A percentile compares a stretch with the other conserved stretches of the same genome.
These are phyloP conservation scores for Gonatopus flavifemur DNA, from an alignment of 1,140 invertebrate species.

Conservation along the genomic window DNA sequence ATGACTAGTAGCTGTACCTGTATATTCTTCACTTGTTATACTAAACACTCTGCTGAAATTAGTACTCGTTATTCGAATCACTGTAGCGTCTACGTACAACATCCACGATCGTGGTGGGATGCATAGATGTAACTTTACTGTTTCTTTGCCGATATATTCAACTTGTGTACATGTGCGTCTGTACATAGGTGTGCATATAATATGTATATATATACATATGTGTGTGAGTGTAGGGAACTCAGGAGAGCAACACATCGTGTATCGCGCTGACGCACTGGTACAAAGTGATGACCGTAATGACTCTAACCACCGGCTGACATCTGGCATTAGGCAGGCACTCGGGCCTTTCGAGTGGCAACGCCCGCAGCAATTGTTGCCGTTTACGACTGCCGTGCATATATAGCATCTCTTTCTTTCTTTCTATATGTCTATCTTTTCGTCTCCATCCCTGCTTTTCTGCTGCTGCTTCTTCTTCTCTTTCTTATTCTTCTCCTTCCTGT, in stretches of 20 bases:
- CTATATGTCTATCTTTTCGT: constrained; percentile 7
- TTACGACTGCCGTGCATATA: constrained; percentile 41
- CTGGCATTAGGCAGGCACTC: constrained; percentile 52
- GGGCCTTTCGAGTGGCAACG: constrained; percentile 49
- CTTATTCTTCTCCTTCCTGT: background rate
- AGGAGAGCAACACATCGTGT: constrained; percentile 15
- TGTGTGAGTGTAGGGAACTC: constrained; percentile 1
- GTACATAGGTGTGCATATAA: no score
- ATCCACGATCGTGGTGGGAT: no score
- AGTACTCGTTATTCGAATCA: no score
- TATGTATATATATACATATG: no score
- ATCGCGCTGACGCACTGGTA: constrained; percentile 36
- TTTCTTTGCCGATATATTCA: no score
- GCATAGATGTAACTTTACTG: no score
- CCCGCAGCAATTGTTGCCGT: constrained; percentile 52
- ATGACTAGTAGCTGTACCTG: no score
- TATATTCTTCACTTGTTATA: no score
- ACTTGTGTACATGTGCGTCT: background rate
- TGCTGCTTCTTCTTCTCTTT: background rate
- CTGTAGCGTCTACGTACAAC: no score
- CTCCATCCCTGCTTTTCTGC: background rate
- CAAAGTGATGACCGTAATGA: constrained; percentile 50
- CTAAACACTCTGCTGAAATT: no score
- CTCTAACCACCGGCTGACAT: constrained; percentile 50
- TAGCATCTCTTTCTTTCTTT: constrained; percentile 13